Percentiles rank a stretch among this genome's conserved stretches.
These are phyloP conservation scores for Rhinichthys osculus DNA, from an alignment of 2,797 vertebrate species.

Conservation along the genomic window DNA sequence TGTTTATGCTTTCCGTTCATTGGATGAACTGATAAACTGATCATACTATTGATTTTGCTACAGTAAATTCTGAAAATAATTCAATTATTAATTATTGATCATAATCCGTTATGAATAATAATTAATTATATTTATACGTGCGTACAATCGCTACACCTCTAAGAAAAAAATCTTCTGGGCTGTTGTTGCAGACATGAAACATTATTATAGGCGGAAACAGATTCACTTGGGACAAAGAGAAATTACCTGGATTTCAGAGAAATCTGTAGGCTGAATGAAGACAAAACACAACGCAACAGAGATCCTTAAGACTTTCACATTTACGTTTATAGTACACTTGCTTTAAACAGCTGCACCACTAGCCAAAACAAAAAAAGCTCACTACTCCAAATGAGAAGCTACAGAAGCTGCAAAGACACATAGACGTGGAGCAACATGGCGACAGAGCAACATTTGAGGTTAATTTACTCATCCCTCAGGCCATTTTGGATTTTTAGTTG, in stretches of 20 bases:
- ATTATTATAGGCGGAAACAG: not conserved
- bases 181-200: not conserved
- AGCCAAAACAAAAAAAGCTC: not conserved
- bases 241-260: slow-evolving; percentile 75
- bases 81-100: no score
- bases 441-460: not conserved
- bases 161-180: not conserved
- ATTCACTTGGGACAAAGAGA: not conserved
- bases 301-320: not conserved
- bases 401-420: slow-evolving; percentile 9
- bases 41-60: no score
- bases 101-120: no score
- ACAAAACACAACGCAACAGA: slow-evolving; percentile 56
- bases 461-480: not conserved
- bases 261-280: slow-evolving; percentile 72
- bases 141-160: no score
- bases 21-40: no score
- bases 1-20: no score
- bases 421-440: not conserved
- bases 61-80: no score
- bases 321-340: not conserved
- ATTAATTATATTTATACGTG: no score
- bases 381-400: not conserved
- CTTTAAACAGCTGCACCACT: not conserved
- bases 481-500: not conserved